Conservation (phyloP, 1,140 invertebrate genomes). For the Lutraria rhynchaena region DNA sequence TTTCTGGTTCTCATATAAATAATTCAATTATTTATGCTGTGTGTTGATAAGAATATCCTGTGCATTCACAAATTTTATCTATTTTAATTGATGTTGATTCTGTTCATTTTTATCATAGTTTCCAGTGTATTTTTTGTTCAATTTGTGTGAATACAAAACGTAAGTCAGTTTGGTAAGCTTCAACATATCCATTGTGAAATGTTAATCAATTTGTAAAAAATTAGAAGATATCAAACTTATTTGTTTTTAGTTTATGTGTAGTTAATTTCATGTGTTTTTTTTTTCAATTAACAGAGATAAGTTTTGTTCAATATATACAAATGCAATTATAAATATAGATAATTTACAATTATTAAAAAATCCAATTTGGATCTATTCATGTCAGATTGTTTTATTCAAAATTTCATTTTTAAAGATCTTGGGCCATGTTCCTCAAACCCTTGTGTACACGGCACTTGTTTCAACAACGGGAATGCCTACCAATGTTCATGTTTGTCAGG, state of each 20-base stretch:
- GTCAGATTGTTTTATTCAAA: background rate
- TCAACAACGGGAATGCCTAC: background rate
- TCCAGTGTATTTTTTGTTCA: too few relatives aligned
- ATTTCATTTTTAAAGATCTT: background rate
- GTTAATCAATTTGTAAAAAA: background rate
- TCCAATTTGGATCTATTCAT: too few relatives aligned
- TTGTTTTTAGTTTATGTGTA: background rate
- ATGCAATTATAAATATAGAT: background rate
- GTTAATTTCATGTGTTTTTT: background rate
- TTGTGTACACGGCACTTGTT: conserved; percentile 11
- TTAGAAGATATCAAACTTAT: background rate
- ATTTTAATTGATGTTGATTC: too few relatives aligned
- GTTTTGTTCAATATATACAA: background rate
- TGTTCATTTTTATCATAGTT: too few relatives aligned
- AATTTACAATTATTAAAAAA: background rate
- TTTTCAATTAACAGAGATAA: background rate
- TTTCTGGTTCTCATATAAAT: too few relatives aligned
- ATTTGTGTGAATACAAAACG: too few relatives aligned
- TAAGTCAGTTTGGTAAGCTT: too few relatives aligned
- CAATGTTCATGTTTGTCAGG: background rate
- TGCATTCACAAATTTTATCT: too few relatives aligned
- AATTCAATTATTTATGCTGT: too few relatives aligned
- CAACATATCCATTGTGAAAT: too few relatives aligned
- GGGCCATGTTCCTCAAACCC: conserved; percentile 14
- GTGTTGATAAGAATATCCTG: too few relatives aligned